Evolutionary conservation across 2,797 vertebrate genomes (phyloP), one percentile per base, ranked within the genome.

Genomic region (Nasua narica): DNA sequence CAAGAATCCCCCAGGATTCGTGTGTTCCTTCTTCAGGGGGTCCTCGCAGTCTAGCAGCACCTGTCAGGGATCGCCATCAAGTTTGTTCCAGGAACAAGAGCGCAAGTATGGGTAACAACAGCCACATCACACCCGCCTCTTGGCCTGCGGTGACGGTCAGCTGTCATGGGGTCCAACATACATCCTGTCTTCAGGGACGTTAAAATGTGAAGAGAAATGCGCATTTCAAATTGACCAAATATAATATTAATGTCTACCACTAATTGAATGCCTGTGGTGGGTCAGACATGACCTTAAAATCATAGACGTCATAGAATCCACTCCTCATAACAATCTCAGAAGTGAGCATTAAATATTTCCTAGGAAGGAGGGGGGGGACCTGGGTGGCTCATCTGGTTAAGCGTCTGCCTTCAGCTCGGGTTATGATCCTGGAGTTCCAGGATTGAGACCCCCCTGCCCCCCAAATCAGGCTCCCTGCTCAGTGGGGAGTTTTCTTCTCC

Each of bases 321-420:
- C 54, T 70, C 32, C 16, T n/a, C 72, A 85, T 69, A 89, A 48
- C 4, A 46, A 54, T 35, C 70, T 78, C 62, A 84, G 65, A 89
- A 14, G 7, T 62, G 19, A 9, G 40, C 8, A 5, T 83, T 43
- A 65, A 37, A n/a, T 58, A 69, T 13, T 87, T 84, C 56, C 43
- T 52, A 16, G 7, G 6, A 52, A 81, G 19, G 14, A 12, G 3
- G 1, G 60, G 1, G 60, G 29, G 14, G 0, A 2, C 60, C 29
- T 16, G 29, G 29, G 60, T 65, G 29, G 13, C 60, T n/a, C 29
- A 65, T 32, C n/a, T n/a, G 7, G 15, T 65, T n/a, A 65, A 65
- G 60, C 3, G 29, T n/a, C 14, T 65, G 6, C 14, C 29, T 62
- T 62, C 14, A 62, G n/a, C n/a, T n/a, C n/a, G n/a, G n/a, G n/a